These are phyloP conservation scores for Scaptomyza hsui DNA, from an alignment of 1,140 invertebrate genomes.

Conservation along the genomic window DNA sequence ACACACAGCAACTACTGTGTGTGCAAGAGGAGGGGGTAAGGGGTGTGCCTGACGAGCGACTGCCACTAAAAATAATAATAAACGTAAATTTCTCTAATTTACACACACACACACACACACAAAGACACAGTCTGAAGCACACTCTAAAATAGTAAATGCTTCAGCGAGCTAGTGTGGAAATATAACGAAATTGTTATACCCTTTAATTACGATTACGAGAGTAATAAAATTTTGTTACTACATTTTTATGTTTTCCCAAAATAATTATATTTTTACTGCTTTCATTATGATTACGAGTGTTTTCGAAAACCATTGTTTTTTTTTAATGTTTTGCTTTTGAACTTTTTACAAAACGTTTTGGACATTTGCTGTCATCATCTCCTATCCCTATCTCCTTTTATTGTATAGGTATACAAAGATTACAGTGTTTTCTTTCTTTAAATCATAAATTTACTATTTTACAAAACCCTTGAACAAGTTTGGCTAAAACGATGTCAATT, in stretches of 20 bases:
- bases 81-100: constrained; percentile 81
- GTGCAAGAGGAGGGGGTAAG: neutral
- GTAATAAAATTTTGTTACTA: neutral
- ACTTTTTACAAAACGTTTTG: too few relatives aligned
- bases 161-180: neutral
- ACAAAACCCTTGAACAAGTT: neutral
- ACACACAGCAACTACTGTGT: constrained; percentile 34
- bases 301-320: too few relatives aligned
- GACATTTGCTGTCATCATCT: too few relatives aligned
- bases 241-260: neutral
- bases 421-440: too few relatives aligned
- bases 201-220: neutral
- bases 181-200: neutral
- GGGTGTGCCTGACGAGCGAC: constrained; percentile 41
- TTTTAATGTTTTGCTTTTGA: too few relatives aligned
- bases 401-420: too few relatives aligned
- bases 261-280: too few relatives aligned
- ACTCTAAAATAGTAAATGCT: constrained; percentile 12
- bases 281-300: too few relatives aligned
- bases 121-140: constrained; percentile 20
- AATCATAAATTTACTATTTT: neutral
- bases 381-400: too few relatives aligned
- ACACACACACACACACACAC: constrained; percentile 47
- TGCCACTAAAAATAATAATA: constrained; percentile 80
- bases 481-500: too few relatives aligned